Evolutionary conservation across 2,113 vertebrate genomes (phyloP), one percentile per base, ranked within the genome.

Genomic region (Amphiprion percula): DNA sequence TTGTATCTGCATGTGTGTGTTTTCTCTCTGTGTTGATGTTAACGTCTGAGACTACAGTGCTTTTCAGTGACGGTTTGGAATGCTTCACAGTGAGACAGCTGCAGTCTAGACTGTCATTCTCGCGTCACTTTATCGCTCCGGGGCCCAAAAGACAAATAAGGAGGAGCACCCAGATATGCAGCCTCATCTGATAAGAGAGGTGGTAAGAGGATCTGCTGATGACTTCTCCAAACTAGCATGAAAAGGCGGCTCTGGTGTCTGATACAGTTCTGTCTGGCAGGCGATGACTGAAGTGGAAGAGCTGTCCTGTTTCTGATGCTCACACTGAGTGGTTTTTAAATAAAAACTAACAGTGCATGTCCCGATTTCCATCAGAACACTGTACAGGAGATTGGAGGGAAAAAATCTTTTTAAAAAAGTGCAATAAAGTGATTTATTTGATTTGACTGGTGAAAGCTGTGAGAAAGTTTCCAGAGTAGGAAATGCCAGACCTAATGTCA

Each of bases 401-500:
- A n/a, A n/a, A 21, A 52, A 49, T 37, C 33, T 10, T 37, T 21
- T 21, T 21, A 21, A 21, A 53, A 21, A 15, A 5, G 11, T 30
- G 26, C 17, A 41, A 62, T 49, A 28, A 71, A 53, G 19, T n/a
- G 61, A 87, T 55, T 77, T 62, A 53, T 80, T 62, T 56, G 11
- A 26, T 83, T 70, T 63, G 68, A 70, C 50, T 1, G 15, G 21
- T 59, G 75, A 58, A 71, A 87, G 62, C 80, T 85, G 79, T 86
- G 85, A 87, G 85, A 90, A 88, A 83, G 39, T 84, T 84, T 76
- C 77, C 69, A 72, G 67, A 60, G 76, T 73, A 88, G 90, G 83
- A 94, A 93, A 93, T 92, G 70, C 90, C 91, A 79, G 83, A 80
- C 87, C 76, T 81, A 79, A 88, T 92, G 88, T 93, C 90, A 91